Evolutionary conservation across 2,797 vertebrate genomes (phyloP).

Genomic region (Mormyrops boulengeri): DNA sequence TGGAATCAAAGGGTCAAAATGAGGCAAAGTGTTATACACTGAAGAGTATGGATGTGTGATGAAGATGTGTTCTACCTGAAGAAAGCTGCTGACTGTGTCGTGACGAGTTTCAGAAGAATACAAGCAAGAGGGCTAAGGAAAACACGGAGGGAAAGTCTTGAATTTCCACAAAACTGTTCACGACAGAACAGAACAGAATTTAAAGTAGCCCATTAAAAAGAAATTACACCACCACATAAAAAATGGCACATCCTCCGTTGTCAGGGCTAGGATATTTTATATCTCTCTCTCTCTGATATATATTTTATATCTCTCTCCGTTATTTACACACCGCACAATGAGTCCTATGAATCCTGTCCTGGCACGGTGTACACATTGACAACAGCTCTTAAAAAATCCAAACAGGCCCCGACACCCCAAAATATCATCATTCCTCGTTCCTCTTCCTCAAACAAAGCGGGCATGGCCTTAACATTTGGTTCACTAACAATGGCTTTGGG

Average conservation of each 20-base stretch:
- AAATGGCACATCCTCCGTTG: background rate
- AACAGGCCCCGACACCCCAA: background rate
- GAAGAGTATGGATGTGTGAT: background rate
- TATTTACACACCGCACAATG: background rate
- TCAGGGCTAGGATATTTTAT: background rate
- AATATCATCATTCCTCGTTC: background rate
- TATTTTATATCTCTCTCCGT: background rate
- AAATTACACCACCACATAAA: background rate
- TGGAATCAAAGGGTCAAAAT: background rate
- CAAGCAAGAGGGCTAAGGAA: background rate
- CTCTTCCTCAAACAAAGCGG: background rate
- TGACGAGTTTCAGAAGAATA: background rate
- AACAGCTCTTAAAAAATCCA: background rate
- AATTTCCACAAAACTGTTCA: background rate
- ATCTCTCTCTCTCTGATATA: background rate
- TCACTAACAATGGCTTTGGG: background rate
- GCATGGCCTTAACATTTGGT: background rate
- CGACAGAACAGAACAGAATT: background rate
- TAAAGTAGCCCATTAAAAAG: background rate
- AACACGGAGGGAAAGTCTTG: background rate
- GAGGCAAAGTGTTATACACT: background rate
- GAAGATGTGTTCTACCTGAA: background rate
- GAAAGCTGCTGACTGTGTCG: background rate
- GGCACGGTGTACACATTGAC: background rate
- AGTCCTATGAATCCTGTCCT: background rate